Evolutionary conservation across 2,888 invertebrate genomes (phyloP).

Genomic region (Empis livida): DNA sequence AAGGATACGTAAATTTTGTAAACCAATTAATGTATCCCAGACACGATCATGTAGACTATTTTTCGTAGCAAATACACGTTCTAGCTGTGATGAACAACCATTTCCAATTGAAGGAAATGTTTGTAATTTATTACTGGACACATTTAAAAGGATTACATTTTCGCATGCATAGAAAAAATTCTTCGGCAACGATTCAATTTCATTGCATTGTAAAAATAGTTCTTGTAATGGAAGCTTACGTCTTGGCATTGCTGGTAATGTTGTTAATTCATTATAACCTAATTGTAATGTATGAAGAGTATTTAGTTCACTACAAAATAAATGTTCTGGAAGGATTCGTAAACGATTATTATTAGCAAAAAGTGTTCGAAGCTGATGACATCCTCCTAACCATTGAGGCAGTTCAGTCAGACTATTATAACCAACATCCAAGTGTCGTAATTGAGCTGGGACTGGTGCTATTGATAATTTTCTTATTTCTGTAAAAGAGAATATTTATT

Average conservation of each 20-base stretch:
- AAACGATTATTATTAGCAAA: constrained; percentile 64
- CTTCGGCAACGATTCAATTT: constrained; percentile 57
- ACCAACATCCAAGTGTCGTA: constrained; percentile 66
- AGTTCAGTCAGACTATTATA: constrained; percentile 59
- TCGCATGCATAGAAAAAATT: constrained; percentile 59
- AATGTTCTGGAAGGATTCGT: constrained; percentile 54
- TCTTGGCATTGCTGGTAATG: constrained; percentile 57
- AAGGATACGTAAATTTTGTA: constrained; percentile 51
- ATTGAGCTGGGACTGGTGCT: constrained; percentile 53
- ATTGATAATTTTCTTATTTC: constrained; percentile 59
- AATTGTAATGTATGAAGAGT: constrained; percentile 60
- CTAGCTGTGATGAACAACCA: constrained; percentile 47
- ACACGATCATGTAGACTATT: constrained; percentile 62
- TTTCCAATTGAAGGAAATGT: constrained; percentile 51
- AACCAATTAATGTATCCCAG: constrained; percentile 51
- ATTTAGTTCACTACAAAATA: constrained; percentile 61
- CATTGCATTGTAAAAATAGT: constrained; percentile 65
- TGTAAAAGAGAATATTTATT: constrained; percentile 33
- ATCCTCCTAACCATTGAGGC: constrained; percentile 65
- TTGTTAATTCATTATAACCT: constrained; percentile 63
- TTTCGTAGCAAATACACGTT: constrained; percentile 58
- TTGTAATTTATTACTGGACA: constrained; percentile 64
- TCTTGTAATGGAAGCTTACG: constrained; percentile 51
- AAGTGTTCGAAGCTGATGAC: constrained; percentile 55
- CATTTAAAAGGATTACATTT: constrained; percentile 54